Evolutionary conservation across 1,140 invertebrate species (phyloP).

Genomic region (Bombus affinis): DNA sequence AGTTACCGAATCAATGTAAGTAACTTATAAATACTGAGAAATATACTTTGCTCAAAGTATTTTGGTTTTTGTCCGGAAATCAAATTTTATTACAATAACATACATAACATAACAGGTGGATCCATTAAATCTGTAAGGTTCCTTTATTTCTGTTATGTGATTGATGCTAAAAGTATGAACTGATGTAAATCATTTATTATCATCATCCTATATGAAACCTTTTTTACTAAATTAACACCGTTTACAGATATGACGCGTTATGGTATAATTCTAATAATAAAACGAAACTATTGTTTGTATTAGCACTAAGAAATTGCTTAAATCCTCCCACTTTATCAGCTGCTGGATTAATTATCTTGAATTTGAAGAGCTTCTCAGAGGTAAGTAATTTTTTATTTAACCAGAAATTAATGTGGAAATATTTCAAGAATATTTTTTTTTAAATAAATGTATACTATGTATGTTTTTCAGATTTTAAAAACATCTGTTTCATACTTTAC

Average conservation of each 20-base stretch:
- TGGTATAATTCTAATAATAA: background rate
- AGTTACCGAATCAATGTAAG: background rate
- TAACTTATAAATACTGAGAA: background rate
- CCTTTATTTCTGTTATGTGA: no score
- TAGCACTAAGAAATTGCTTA: background rate
- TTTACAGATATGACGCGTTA: background rate
- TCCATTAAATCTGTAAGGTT: no score
- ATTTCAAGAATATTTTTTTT: background rate
- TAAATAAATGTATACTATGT: background rate
- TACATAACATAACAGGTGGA: no score
- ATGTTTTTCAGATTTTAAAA: slow-evolving; percentile 4
- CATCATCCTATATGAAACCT: no score
- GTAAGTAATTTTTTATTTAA: background rate
- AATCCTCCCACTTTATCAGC: background rate
- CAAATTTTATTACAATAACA: background rate
- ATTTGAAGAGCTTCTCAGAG: background rate
- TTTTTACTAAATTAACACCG: background rate
- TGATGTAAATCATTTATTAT: background rate
- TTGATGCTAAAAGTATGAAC: background rate
- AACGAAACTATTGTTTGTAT: background rate
- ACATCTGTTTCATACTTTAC: slow-evolving; percentile 1
- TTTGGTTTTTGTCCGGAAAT: background rate
- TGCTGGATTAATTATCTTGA: background rate
- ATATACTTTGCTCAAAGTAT: background rate
- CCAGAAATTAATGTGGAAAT: background rate